A percentile compares a stretch with the other conserved stretches of the same genome.
phyloP scores from a whole-genome alignment of 2,113 vertebrate species.

The Mirza zaza region DNA sequence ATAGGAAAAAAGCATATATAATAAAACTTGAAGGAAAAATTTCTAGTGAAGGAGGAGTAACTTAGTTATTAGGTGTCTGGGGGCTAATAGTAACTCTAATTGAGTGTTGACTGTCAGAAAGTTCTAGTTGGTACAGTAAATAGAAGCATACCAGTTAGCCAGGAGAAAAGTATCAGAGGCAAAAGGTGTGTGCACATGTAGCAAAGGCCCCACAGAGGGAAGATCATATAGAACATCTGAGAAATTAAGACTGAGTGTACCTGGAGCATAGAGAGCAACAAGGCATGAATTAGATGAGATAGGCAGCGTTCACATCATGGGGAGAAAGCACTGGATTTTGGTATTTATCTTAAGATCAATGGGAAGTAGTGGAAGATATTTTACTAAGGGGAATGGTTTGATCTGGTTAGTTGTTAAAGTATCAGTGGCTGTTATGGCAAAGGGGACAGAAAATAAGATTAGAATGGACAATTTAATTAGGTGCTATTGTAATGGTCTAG shows the following conservation, averaged over 20 bases:
- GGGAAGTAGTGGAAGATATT: background rate
- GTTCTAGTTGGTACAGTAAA: background rate
- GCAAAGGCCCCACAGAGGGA: background rate
- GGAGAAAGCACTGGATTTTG: background rate
- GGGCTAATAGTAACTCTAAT: background rate
- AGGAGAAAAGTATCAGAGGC: background rate
- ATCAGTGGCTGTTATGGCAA: background rate
- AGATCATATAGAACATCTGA: background rate
- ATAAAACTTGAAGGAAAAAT: background rate
- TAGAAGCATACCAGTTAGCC: background rate
- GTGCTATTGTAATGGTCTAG: background rate
- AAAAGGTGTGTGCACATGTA: background rate
- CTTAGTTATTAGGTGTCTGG: background rate
- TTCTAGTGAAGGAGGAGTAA: background rate
- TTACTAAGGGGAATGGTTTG: background rate
- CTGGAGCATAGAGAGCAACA: background rate
- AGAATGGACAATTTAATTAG: background rate
- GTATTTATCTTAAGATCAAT: background rate
- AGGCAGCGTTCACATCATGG: background rate
- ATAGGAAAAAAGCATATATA: background rate
- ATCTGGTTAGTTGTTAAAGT: background rate
- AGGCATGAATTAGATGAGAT: too few relatives aligned
- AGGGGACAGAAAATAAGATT: background rate
- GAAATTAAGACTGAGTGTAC: background rate
- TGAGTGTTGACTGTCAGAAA: background rate